These are phyloP conservation scores for Polietes domitor DNA, from an alignment of 2,888 invertebrate species.

Conservation along the genomic window DNA sequence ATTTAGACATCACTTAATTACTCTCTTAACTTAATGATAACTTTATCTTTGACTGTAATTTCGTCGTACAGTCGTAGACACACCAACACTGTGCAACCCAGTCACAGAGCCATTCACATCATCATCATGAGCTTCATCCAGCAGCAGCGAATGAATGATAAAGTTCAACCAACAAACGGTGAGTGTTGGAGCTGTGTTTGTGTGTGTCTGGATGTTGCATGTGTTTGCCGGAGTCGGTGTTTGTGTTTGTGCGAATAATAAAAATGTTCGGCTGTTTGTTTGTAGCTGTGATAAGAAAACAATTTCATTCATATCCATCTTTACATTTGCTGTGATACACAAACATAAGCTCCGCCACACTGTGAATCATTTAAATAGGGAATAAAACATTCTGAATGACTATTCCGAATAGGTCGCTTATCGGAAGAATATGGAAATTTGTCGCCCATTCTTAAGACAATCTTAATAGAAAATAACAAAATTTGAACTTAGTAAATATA, in stretches of 20 bases:
- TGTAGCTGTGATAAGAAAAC: conserved; percentile 25
- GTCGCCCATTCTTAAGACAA: too few relatives aligned
- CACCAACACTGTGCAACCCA: not conserved
- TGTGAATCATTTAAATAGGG: not conserved
- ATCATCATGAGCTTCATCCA: not conserved
- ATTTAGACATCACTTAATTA: conserved; percentile 65
- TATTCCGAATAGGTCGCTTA: too few relatives aligned
- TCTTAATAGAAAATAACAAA: too few relatives aligned
- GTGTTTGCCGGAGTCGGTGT: not conserved
- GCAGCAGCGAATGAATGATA: conserved; percentile 2
- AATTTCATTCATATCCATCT: conserved; percentile 44
- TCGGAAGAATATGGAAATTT: too few relatives aligned
- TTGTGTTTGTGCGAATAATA: not conserved
- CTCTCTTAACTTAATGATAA: conserved; percentile 61
- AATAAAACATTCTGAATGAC: too few relatives aligned
- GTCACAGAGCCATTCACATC: not conserved
- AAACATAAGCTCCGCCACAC: not conserved
- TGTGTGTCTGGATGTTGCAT: too few relatives aligned
- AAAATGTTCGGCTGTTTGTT: not conserved
- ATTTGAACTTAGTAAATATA: too few relatives aligned
- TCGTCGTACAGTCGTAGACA: not conserved
- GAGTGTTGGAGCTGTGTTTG: not conserved
- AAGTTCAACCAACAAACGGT: not conserved
- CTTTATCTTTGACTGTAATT: conserved; percentile 58
- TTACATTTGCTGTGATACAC: conserved; percentile 26